These are phyloP conservation scores for Chelon auratus DNA, from an alignment of 2,797 vertebrate species.

Conservation along the genomic window DNA sequence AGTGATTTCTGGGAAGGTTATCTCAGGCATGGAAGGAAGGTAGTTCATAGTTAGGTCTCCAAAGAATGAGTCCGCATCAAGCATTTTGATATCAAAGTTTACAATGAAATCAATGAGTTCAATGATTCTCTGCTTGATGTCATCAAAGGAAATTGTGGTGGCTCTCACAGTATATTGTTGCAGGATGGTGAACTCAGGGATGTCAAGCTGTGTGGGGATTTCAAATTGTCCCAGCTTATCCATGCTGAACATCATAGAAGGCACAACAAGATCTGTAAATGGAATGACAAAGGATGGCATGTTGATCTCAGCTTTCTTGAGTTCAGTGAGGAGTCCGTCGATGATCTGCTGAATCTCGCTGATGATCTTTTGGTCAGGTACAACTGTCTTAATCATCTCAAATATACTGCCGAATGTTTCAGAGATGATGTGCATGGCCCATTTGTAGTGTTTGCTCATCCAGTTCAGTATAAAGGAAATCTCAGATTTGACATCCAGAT, in stretches of 20 bases:
- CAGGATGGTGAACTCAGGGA: conserved; percentile 90
- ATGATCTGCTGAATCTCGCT: conserved; percentile 78
- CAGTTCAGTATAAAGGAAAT: not conserved
- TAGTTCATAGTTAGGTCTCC: conserved; percentile 85
- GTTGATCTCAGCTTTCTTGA: conserved; percentile 84
- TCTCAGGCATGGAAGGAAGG: conserved; percentile 81
- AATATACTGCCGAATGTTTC: not conserved
- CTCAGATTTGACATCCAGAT: conserved; percentile 81
- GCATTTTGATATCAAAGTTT: conserved; percentile 83
- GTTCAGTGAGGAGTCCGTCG: conserved; percentile 74
- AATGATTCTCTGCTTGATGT: conserved; percentile 88
- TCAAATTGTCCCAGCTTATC: conserved; percentile 79
- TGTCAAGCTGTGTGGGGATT: conserved; percentile 87
- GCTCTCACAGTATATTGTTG: conserved; percentile 82
- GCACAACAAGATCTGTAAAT: conserved; percentile 89
- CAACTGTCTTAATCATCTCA: conserved; percentile 5
- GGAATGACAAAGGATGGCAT: conserved; percentile 89
- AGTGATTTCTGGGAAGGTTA: conserved; percentile 83
- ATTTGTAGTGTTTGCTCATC: not conserved
- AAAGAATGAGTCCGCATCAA: conserved; percentile 83
- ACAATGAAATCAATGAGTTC: conserved; percentile 86
- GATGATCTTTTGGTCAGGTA: conserved; percentile 76
- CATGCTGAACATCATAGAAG: conserved; percentile 85
- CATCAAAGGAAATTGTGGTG: conserved; percentile 86
- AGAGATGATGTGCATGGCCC: not conserved